Evolutionary conservation across 2,113 vertebrate species (phyloP).

Genomic region (Muntiacus reevesi): DNA sequence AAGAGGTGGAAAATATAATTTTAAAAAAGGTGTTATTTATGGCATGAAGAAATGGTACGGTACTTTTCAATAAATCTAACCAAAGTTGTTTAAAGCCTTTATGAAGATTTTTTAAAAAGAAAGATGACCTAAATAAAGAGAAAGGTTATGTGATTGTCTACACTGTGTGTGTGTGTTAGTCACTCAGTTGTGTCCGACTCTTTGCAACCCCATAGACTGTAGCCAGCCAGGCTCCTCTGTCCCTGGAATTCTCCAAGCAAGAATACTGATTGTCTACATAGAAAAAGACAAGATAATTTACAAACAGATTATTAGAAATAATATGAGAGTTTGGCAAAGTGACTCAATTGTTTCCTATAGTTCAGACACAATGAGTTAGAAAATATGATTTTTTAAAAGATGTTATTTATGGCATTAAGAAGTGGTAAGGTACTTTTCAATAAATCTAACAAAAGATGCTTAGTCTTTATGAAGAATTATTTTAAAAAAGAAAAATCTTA

Average conservation of each 20-base stretch:
- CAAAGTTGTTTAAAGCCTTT: background rate
- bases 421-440: background rate
- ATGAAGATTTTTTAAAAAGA: background rate
- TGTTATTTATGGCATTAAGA: background rate
- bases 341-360: background rate
- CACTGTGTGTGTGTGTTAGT: background rate
- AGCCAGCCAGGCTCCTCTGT: background rate
- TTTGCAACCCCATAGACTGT: background rate
- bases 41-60: background rate
- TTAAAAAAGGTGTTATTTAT: background rate
- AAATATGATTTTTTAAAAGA: background rate
- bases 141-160: background rate
- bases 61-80: background rate
- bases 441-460: background rate
- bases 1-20: background rate
- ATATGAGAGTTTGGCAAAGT: background rate
- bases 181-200: background rate
- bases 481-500: background rate
- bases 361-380: background rate
- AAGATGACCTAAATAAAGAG: background rate
- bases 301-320: background rate
- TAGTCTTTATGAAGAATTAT: background rate
- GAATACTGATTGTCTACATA: background rate
- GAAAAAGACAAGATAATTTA: background rate
- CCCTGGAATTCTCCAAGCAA: background rate